These are phyloP conservation scores for Mnemiopsis leidyi DNA, from an alignment of 37 sponge, comb jelly and placozoan genomes.

Conservation along the genomic window DNA sequence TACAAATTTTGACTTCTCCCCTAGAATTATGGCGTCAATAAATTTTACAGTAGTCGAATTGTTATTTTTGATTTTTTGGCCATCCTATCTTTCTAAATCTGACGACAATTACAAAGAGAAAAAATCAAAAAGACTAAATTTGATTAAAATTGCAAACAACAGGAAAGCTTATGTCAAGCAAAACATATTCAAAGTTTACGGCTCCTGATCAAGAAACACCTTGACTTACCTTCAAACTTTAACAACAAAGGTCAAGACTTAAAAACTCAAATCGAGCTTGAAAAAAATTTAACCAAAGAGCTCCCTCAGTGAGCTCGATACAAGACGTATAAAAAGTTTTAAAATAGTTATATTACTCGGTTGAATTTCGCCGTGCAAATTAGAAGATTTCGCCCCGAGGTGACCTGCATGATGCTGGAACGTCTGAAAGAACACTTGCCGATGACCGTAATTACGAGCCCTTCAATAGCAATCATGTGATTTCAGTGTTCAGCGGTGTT, in stretches of 20 bases:
- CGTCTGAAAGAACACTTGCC: not conserved
- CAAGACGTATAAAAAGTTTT: not conserved
- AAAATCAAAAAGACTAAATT: too few species aligned
- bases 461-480: not conserved
- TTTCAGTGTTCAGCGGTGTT: not conserved
- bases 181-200: too few species aligned
- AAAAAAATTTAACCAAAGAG: not conserved
- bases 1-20: too few species aligned
- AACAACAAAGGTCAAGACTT: not conserved
- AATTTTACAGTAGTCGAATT: too few species aligned
- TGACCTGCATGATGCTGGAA: not conserved
- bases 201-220: too few species aligned
- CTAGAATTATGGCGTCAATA: too few species aligned
- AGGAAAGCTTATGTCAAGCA: too few species aligned
- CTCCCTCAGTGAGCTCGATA: not conserved
- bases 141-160: too few species aligned
- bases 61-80: too few species aligned
- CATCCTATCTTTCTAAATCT: too few species aligned
- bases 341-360: not conserved
- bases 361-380: not conserved
- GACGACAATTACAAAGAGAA: too few species aligned
- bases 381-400: not conserved
- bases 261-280: not conserved
- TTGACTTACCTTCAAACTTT: not conserved
- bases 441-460: not conserved